Evolutionary conservation across 1,140 invertebrate genomes (phyloP).

Genomic region (Heliothis virescens): DNA sequence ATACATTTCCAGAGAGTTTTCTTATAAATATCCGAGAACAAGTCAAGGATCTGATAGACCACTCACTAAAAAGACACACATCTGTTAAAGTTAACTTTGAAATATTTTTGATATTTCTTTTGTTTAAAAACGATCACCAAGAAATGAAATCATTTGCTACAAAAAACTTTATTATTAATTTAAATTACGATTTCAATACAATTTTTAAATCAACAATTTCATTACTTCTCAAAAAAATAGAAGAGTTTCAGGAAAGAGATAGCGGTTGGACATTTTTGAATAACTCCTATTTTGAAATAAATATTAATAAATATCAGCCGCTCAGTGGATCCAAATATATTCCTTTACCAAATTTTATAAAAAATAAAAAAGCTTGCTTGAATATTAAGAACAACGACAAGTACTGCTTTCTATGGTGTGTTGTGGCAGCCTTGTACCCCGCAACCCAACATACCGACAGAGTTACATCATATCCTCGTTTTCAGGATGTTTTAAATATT

Average conservation of each 20-base stretch:
- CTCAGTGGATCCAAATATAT: slow-evolving; percentile 18
- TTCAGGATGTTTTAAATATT: neutral
- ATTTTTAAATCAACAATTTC: neutral
- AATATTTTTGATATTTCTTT: neutral
- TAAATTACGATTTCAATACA: neutral
- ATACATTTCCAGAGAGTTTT: neutral
- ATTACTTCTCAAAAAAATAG: neutral
- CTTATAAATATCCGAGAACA: neutral
- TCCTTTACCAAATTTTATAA: slow-evolving; percentile 34
- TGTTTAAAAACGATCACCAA: neutral
- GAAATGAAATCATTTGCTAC: slow-evolving; percentile 2
- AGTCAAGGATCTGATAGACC: neutral
- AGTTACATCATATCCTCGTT: slow-evolving; percentile 14
- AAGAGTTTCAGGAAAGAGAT: slow-evolving; percentile 24
- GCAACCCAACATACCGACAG: slow-evolving; percentile 4
- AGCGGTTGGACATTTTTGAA: slow-evolving; percentile 12
- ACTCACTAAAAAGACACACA: neutral
- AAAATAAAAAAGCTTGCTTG: slow-evolving; percentile 25
- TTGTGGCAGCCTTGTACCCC: slow-evolving; percentile 36
- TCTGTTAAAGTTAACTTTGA: slow-evolving; percentile 6
- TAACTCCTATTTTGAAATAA: slow-evolving; percentile 41
- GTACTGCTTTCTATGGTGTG: slow-evolving; percentile 42
- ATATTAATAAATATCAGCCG: slow-evolving; percentile 39
- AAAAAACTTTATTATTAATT: neutral
- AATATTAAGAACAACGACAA: slow-evolving; percentile 47